Conservation (phyloP, 2,113 vertebrate genomes). For the Calyptomena viridis region DNA sequence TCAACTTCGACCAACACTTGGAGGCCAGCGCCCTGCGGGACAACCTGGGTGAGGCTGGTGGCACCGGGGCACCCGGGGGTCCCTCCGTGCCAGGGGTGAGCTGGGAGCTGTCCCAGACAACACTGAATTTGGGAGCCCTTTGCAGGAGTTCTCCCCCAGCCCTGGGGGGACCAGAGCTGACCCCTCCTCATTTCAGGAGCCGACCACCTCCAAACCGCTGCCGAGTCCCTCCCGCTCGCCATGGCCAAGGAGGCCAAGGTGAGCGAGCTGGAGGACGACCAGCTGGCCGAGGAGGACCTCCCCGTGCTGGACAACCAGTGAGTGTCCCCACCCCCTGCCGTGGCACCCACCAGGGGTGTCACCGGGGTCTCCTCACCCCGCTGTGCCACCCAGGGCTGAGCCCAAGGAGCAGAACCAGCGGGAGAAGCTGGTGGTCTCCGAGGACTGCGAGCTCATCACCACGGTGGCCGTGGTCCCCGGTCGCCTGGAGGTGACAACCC, state of each 20-base stretch:
- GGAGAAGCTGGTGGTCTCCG: constrained; percentile 92
- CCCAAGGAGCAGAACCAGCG: constrained; percentile 86
- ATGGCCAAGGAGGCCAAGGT: constrained; percentile 97
- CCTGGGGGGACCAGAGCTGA: not conserved
- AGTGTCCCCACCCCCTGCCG: constrained; percentile 49
- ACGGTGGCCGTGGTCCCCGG: constrained; percentile 87
- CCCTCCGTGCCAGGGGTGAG: fast-evolving
- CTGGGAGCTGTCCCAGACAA: not conserved
- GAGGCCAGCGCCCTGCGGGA: constrained; percentile 95
- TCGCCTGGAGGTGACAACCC: constrained; percentile 92
- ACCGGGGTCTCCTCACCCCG: fast-evolving
- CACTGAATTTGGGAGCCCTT: fast-evolving
- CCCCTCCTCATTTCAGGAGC: constrained; percentile 74
- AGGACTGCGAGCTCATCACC: constrained; percentile 96
- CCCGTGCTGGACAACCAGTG: constrained; percentile 82
- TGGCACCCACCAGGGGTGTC: fast-evolving
- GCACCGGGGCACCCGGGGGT: not conserved
- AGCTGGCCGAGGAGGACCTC: constrained; percentile 90
- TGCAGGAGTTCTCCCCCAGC: fast-evolving
- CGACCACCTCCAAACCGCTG: constrained; percentile 75
- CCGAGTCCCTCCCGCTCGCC: constrained; percentile 83
- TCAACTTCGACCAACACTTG: constrained; percentile 83
- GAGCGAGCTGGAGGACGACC: constrained; percentile 89
- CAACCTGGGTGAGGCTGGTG: constrained; percentile 84
- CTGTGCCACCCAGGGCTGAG: constrained; percentile 71